Evolutionary conservation across 2,888 invertebrate species (phyloP), one percentile per base, ranked within the genome.

Genomic region (Andrena hattorfiana): DNA sequence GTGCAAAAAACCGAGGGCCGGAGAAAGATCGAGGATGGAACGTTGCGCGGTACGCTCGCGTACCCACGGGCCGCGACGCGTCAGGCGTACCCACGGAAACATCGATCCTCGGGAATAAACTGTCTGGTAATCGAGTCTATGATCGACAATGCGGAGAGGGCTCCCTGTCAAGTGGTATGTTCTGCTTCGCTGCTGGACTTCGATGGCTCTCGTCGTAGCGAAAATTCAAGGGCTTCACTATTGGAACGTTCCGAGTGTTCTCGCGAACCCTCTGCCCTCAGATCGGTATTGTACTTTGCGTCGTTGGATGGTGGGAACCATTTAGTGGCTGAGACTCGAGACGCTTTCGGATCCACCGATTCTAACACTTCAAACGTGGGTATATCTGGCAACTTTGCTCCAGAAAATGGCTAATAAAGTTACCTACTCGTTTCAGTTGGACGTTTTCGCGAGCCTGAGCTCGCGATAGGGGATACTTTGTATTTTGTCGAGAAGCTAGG

Each of bases 31-130:
- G 28, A 35, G 48, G 60, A 28, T 23, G 60, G 42, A 73, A 59
- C 49, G 49, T 49, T 60, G 35, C 54, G 13, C 51, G 2, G 26
- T 13, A 68, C 8, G 30, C 49, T 42, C 23, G 32, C 56, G 20
- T 63, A 23, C 72, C 26, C 28, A 6, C 26, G 59, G 8, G 13
- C 54, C 13, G 28, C 28, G 16, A 7, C 63, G n/a, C 51, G n/a
- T 26, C 54, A 35, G 42, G 30, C 20, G 3, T 42, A 54, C 26
- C 8, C 54, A 5, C 4, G 13, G 30, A 48, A 13, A 64, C 48
- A 60, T 60, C 67, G 67, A 74, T 67, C 23, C 20, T 56, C 20
- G 16, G 2, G 30, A 60, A 30, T 54, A 51, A 30, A 60, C 35
- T 3, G 64, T 64, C 64, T 32, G 49, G 16, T 48, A 32, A 72